Conservation (phyloP, 2,888 invertebrate genomes). For the Tipula helvola region DNA sequence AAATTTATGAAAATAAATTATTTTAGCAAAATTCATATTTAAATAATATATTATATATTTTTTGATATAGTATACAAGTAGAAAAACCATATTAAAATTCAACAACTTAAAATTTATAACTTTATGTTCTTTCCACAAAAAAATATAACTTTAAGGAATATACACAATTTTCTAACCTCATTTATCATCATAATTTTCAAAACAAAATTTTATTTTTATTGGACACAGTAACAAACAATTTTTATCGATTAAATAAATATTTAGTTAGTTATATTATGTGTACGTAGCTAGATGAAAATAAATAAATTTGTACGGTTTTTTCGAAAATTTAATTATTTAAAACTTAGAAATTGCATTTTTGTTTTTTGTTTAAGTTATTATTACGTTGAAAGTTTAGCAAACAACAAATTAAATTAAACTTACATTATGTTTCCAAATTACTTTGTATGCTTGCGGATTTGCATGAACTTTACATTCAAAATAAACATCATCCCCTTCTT, state of each 20-base stretch:
- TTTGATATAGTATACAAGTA: neutral
- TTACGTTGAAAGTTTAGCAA: neutral
- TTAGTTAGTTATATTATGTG: neutral
- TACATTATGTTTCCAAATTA: constrained; percentile 70
- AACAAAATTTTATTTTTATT: neutral
- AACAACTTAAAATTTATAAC: neutral
- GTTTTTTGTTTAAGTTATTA: too few species aligned
- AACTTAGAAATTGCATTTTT: too few species aligned
- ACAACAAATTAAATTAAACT: constrained; percentile 34
- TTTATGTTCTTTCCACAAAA: neutral
- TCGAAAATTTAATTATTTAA: too few species aligned
- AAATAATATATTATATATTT: neutral
- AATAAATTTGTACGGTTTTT: too few species aligned
- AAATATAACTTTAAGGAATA: neutral
- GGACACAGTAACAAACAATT: neutral
- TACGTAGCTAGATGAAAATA: too few species aligned
- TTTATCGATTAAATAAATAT: neutral
- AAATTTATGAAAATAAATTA: neutral
- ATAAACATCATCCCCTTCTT: constrained; percentile 69
- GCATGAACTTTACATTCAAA: constrained; percentile 69
- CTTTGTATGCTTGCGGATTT: constrained; percentile 66
- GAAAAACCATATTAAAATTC: neutral
- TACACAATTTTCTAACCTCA: neutral
- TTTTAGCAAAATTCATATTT: neutral
- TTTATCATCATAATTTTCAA: neutral